phyloP scores from a whole-genome alignment of 2,888 invertebrate genomes.

The Drosophila antonietae region DNA sequence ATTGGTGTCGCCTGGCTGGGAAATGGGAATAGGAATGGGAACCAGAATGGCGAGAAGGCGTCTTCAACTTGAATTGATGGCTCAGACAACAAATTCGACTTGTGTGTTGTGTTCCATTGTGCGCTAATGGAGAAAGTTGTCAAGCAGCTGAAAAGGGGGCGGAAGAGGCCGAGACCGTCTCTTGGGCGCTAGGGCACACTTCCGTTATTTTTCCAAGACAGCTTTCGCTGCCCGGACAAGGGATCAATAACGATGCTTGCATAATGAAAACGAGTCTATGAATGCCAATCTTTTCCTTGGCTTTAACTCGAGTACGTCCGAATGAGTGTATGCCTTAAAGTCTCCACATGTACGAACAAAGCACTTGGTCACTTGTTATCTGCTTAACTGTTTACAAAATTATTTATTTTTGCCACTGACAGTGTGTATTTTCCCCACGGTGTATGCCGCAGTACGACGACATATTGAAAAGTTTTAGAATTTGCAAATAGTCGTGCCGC shows the following conservation, averaged over 20 bases:
- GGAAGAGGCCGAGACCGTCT: constrained; percentile 29
- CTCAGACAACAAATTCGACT: constrained; percentile 79
- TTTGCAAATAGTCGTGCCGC: constrained; percentile 78
- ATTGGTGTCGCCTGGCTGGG: constrained; percentile 30
- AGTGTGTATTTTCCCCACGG: constrained; percentile 42
- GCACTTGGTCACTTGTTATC: neutral
- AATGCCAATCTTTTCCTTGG: constrained; percentile 8
- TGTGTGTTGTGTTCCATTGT: constrained; percentile 73
- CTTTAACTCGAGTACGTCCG: neutral
- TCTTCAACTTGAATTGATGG: constrained; percentile 79
- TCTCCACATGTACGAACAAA: neutral
- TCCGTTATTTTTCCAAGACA: constrained; percentile 71
- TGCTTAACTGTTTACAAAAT: neutral
- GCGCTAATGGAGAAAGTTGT: constrained; percentile 80
- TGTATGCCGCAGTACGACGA: constrained; percentile 49
- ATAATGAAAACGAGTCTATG: constrained; percentile 29
- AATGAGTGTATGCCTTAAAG: neutral
- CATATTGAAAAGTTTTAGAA: constrained; percentile 79
- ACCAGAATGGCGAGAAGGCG: constrained; percentile 32
- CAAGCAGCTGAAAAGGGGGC: constrained; percentile 54
- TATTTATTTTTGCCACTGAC: constrained; percentile 16
- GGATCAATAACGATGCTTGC: constrained; percentile 36
- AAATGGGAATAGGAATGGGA: neutral
- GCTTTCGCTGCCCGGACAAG: constrained; percentile 67
- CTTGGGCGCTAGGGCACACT: constrained; percentile 49